phyloP scores from a whole-genome alignment of 1,140 invertebrate genomes.

The Dolichoris vasculosae region DNA sequence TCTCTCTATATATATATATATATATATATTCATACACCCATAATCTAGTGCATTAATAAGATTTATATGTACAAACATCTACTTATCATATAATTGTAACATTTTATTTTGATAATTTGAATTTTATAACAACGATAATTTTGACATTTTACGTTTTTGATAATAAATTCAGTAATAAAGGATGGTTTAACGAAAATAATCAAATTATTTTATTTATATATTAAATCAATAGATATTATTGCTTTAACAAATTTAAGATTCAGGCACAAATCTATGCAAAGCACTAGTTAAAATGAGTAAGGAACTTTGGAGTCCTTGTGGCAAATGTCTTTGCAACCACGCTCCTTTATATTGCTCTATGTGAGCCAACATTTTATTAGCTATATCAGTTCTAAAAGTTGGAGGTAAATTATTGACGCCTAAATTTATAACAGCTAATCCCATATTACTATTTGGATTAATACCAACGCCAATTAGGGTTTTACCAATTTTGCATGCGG shows the following conservation, averaged over 20 bases:
- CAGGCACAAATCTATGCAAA: constrained; percentile 76
- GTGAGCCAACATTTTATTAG: constrained; percentile 79
- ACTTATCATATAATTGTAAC: neutral
- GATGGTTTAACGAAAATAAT: neutral
- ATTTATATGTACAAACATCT: too few relatives aligned
- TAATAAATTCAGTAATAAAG: neutral
- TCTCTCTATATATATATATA: too few relatives aligned
- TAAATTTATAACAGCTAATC: constrained; percentile 79
- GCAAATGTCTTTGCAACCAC: constrained; percentile 76
- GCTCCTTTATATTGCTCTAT: constrained; percentile 78
- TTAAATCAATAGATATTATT: constrained; percentile 25
- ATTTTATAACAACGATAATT: neutral
- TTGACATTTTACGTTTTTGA: neutral
- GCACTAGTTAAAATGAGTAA: constrained; percentile 75
- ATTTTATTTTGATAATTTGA: neutral
- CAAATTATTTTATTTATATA: neutral
- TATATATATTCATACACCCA: too few relatives aligned
- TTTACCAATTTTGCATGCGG: constrained; percentile 79
- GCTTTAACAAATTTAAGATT: constrained; percentile 63
- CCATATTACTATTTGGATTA: constrained; percentile 79
- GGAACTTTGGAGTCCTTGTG: constrained; percentile 76
- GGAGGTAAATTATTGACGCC: constrained; percentile 79
- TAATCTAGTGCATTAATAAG: too few relatives aligned
- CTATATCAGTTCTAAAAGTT: constrained; percentile 79
- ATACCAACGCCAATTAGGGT: constrained; percentile 77